These are phyloP conservation scores for Agrochola lota DNA, from an alignment of 2,888 invertebrate species.

Conservation along the genomic window DNA sequence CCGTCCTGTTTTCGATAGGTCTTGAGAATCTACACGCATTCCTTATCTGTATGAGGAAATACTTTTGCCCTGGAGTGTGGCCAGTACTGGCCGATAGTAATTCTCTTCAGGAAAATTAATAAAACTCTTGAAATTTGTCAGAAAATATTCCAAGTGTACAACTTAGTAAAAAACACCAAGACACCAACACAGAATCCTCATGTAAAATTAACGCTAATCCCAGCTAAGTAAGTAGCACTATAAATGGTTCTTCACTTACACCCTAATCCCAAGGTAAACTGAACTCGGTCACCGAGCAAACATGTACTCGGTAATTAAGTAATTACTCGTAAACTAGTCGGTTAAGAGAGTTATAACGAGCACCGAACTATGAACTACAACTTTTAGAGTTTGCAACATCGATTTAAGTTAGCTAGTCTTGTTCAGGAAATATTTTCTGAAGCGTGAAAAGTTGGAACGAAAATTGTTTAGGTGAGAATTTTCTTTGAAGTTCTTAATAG, in stretches of 20 bases:
- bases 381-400: constrained; percentile 59
- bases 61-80: not conserved
- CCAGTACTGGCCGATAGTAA: not conserved
- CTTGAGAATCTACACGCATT: not conserved
- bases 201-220: not conserved
- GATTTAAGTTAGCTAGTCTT: constrained; percentile 63
- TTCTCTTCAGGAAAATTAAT: not conserved
- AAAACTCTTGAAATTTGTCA: not conserved
- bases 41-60: not conserved
- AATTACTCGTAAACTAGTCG: constrained; percentile 60
- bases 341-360: constrained; percentile 64
- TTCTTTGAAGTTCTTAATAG: constrained; percentile 27
- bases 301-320: constrained; percentile 64
- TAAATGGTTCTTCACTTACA: constrained; percentile 1
- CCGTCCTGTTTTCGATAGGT: too few species aligned
- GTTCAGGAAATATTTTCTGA: constrained; percentile 54
- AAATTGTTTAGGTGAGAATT: constrained; percentile 41
- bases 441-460: constrained; percentile 49
- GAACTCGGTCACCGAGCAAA: constrained; percentile 51
- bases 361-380: constrained; percentile 47
- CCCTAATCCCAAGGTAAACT: constrained; percentile 49
- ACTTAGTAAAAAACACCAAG: not conserved
- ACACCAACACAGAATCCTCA: not conserved
- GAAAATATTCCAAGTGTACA: not conserved
- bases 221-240: constrained; percentile 3